Evolutionary conservation across 2,797 vertebrate species (phyloP).

Genomic region (Alfaro cultratus): DNA sequence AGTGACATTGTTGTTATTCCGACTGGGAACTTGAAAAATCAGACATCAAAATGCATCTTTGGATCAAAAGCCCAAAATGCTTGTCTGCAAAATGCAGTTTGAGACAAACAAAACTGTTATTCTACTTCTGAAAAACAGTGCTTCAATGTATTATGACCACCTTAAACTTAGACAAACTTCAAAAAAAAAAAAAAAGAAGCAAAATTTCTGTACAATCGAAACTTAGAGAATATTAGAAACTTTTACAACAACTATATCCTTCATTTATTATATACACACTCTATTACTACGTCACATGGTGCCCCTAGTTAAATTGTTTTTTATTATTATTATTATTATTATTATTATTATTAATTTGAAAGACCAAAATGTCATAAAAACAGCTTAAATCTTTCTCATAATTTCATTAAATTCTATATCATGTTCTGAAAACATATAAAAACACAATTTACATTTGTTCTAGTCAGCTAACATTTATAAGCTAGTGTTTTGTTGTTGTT

Average conservation of each 20-base stretch:
- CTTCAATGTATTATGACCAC: not conserved
- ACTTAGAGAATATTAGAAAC: not conserved
- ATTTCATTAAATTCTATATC: not conserved
- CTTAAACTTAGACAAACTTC: not conserved
- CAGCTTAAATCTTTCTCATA: not conserved
- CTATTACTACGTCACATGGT: not conserved
- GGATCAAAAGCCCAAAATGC: not conserved
- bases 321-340: no score
- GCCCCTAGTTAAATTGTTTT: not conserved
- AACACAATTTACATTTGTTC: not conserved
- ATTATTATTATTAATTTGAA: not conserved
- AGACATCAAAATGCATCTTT: not conserved
- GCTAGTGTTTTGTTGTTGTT: not conserved
- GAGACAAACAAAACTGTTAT: not conserved
- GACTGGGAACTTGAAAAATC: not conserved
- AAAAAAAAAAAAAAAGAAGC: no score
- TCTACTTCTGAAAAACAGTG: not conserved
- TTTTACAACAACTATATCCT: not conserved
- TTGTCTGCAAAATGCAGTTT: not conserved
- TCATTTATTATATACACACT: not conserved
- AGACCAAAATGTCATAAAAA: not conserved
- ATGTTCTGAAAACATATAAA: not conserved
- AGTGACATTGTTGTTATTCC: not conserved
- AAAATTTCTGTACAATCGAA: not conserved
- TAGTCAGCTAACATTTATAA: not conserved